Evolutionary conservation across 1,140 invertebrate genomes (phyloP).

Genomic region (Atta texana): DNA sequence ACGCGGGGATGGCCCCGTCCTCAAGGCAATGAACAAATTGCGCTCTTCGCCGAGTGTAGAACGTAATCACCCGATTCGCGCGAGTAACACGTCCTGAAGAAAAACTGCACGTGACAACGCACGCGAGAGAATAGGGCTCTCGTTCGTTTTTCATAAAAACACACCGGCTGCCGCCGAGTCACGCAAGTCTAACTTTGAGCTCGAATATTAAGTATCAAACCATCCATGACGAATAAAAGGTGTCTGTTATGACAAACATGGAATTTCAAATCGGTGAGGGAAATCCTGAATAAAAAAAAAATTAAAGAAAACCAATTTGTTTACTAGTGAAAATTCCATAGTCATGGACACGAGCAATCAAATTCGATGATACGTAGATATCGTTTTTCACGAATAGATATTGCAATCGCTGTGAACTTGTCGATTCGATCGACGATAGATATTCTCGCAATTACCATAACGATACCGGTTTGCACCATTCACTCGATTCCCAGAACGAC

Average conservation of each 20-base stretch:
- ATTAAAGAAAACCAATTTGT: not conserved
- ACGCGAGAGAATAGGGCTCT: conserved; percentile 41
- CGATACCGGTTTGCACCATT: conserved; percentile 25
- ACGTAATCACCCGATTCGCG: conserved; percentile 65
- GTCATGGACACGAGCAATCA: not conserved
- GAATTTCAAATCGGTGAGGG: not conserved
- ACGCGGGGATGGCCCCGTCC: conserved; percentile 61
- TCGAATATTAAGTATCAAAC: conserved; percentile 22
- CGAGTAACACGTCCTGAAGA: conserved; percentile 59
- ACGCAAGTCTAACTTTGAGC: conserved; percentile 8
- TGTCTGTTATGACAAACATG: not conserved
- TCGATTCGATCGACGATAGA: conserved; percentile 25
- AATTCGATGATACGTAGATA: not conserved
- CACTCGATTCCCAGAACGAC: conserved; percentile 14
- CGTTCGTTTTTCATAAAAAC: not conserved
- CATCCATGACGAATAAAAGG: not conserved
- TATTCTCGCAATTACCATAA: conserved; percentile 42
- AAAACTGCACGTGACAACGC: conserved; percentile 48
- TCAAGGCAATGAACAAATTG: conserved; percentile 69
- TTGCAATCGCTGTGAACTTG: conserved; percentile 5
- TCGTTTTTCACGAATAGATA: conserved; percentile 2
- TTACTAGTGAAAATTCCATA: not conserved
- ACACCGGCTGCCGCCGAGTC: conserved; percentile 7
- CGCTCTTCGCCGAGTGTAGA: conserved; percentile 64
- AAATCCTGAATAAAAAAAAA: not conserved